Percentiles rank a stretch among this genome's conserved stretches.
Conservation (phyloP, 2,888 invertebrate species). For the Caradrina kadenii region DNA sequence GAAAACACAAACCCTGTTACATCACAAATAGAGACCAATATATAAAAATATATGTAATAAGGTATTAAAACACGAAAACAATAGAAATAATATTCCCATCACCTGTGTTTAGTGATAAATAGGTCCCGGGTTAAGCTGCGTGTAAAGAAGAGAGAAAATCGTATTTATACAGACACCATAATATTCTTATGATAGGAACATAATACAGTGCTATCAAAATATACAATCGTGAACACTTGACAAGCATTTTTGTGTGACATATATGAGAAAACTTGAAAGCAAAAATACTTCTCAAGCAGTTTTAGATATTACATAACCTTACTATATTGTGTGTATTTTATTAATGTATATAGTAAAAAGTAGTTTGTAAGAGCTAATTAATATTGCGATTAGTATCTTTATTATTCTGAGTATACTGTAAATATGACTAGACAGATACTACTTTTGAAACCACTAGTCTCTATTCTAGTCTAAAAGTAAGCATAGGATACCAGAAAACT, state of each 20-base stretch:
- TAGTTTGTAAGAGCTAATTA: neutral
- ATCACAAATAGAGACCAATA: slow-evolving; percentile 48
- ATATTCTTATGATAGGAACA: slow-evolving; percentile 64
- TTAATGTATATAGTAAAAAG: neutral
- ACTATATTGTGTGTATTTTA: slow-evolving; percentile 22
- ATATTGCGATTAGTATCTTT: too few species aligned
- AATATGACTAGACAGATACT: slow-evolving; percentile 11
- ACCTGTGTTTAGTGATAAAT: slow-evolving; percentile 91
- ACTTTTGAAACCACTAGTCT: neutral
- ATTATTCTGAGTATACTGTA: slow-evolving; percentile 3
- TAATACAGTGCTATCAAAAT: slow-evolving; percentile 62
- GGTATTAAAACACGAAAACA: slow-evolving; percentile 74
- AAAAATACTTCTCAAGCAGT: slow-evolving; percentile 51
- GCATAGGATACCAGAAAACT: neutral
- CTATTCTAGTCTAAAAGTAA: neutral
- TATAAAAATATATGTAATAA: slow-evolving; percentile 46
- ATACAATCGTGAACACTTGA: slow-evolving; percentile 38
- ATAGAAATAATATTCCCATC: slow-evolving; percentile 87
- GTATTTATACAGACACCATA: slow-evolving; percentile 80
- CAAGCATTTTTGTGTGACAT: slow-evolving; percentile 38
- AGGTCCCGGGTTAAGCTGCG: slow-evolving; percentile 91
- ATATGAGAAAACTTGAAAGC: neutral
- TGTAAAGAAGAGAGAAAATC: slow-evolving; percentile 90
- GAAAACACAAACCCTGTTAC: slow-evolving; percentile 60
- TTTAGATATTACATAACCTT: slow-evolving; percentile 60